A percentile compares a stretch with the other conserved stretches of the same genome.
Conservation (phyloP, 1,140 invertebrate genomes). For the Rhopalosiphum padi region DNA sequence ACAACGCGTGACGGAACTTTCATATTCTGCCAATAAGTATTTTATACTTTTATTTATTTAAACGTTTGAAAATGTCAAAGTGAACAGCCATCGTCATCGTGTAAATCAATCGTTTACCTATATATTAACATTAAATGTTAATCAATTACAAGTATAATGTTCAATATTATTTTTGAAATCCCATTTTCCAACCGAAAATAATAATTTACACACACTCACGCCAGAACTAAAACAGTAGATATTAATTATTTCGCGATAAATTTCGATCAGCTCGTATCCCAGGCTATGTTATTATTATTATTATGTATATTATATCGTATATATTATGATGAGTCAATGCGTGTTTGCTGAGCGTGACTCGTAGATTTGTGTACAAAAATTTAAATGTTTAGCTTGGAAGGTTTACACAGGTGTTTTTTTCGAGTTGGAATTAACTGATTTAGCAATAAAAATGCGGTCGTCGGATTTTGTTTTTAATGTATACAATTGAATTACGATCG, state of each 20-base stretch:
- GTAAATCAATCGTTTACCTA: neutral
- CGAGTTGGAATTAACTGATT: neutral
- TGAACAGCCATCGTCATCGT: neutral
- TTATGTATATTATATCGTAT: too few relatives aligned
- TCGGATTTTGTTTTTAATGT: neutral
- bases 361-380: neutral
- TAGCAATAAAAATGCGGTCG: neutral
- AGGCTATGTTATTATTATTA: too few relatives aligned
- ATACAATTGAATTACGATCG: slow-evolving; percentile 5
- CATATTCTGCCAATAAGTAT: neutral
- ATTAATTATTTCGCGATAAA: neutral
- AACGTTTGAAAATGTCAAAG: neutral
- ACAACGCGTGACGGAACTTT: neutral
- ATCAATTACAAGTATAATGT: neutral
- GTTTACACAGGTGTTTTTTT: neutral
- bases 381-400: neutral
- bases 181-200: neutral
- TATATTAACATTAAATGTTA: neutral
- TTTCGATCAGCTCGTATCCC: neutral
- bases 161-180: neutral
- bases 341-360: neutral
- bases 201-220: neutral
- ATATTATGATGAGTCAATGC: too few relatives aligned
- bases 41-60: neutral
- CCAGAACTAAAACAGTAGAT: neutral